Evolutionary conservation across 2,113 vertebrate genomes (phyloP), one percentile per base, ranked within the genome.

Genomic region (Narcine bancroftii): DNA sequence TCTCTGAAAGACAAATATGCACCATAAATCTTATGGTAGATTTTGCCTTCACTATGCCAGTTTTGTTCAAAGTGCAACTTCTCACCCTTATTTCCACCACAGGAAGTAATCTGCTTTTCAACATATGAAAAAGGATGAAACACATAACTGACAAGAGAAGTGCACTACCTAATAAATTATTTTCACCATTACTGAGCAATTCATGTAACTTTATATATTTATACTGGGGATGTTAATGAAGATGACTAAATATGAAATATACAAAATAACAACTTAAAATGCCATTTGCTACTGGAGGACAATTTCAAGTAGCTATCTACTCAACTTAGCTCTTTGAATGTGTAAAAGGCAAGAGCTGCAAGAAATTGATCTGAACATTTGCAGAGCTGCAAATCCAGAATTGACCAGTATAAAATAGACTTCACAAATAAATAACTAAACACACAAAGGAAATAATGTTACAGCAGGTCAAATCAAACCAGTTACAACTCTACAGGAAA

Each of bases 391-490:
- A 1, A 56, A n/a, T 53, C 53, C 29, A 85, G 47, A 85, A 85
- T n/a, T n/a, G 13, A 75, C 24, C n/a, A 47, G 76, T 42, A 79
- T 29, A 47, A 79, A 79, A 79, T 21, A 45, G 39, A 17, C 45
- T 77, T 79, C 42, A 79, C 2, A 1, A 15, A 6, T 21, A 79
- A 47, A 53, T 85, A 50, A n/a, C 4, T 9, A 33, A 87, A n/a
- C 13, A 36, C 50, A 85, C 83, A 87, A 60, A 87, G 53, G 33
- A 87, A 10, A 29, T n/a, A 87, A 60, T 56, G 21, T 87, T 63
- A n/a, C 83, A 87, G 53, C 13, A 87, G 63, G 53, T n/a, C 53
- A 85, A 85, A 19, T 56, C 45, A 85, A 85, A 53, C 81, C 60
- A 5, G 33, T 85, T 17, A 4, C 29, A 56, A n/a, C 56, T 17